phyloP scores from a whole-genome alignment of 2,797 vertebrate species.

The Alca torda region DNA sequence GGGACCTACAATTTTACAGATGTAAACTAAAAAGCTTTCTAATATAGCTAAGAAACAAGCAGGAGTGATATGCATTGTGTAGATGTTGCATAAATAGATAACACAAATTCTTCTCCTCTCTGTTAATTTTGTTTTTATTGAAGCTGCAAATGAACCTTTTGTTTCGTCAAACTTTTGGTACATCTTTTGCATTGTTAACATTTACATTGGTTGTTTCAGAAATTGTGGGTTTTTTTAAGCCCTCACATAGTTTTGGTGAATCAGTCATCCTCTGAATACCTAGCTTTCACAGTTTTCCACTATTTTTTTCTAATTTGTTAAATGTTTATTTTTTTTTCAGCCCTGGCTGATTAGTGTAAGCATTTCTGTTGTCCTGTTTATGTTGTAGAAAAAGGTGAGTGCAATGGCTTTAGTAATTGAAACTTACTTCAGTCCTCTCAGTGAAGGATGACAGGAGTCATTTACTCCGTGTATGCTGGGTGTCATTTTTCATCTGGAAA shows the following conservation, averaged over 20 bases:
- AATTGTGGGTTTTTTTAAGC: rapidly evolving
- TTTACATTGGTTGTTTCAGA: neutral
- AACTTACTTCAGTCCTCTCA: neutral
- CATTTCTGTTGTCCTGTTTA: neutral
- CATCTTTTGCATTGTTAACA: neutral
- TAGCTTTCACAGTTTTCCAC: neutral
- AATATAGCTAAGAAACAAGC: neutral
- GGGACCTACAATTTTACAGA: neutral
- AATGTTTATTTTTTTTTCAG: neutral
- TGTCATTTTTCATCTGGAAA: slow-evolving; percentile 18
- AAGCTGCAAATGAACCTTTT: neutral
- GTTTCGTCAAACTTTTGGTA: neutral
- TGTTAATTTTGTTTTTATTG: neutral
- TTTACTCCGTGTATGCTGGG: neutral
- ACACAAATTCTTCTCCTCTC: neutral
- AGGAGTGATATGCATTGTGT: neutral
- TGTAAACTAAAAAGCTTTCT: neutral
- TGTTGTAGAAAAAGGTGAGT: neutral
- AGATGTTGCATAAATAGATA: neutral
- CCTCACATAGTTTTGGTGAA: neutral
- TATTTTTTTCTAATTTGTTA: neutral
- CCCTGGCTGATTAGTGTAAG: neutral
- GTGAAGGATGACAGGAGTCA: neutral
- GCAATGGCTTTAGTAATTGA: neutral
- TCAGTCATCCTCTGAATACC: neutral